These are phyloP conservation scores for Rhinoptilus africanus DNA, from an alignment of 2,113 vertebrate genomes.

Conservation along the genomic window DNA sequence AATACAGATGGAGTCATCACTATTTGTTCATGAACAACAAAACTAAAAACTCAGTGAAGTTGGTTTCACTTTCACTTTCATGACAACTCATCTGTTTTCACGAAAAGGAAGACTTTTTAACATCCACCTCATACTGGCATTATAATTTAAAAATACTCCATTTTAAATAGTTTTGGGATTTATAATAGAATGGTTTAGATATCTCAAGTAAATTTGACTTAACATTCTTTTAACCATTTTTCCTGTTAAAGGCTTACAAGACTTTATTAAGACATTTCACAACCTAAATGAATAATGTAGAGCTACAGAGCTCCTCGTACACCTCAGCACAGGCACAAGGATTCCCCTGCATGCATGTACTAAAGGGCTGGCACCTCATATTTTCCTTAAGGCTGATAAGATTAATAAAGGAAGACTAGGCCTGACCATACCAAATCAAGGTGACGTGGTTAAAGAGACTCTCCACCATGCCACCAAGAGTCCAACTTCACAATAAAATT, in stretches of 20 bases:
- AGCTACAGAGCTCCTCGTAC: background rate
- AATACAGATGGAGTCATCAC: background rate
- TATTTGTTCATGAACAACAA: background rate
- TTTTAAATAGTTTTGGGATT: background rate
- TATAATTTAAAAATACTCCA: background rate
- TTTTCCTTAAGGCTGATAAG: background rate
- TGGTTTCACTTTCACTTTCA: background rate
- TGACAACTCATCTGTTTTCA: background rate
- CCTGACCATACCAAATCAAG: background rate
- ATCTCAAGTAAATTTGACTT: background rate
- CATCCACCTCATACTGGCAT: background rate
- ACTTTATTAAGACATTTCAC: background rate
- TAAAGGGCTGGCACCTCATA: fast-evolving
- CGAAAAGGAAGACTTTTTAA: background rate
- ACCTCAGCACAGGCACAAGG: fast-evolving
- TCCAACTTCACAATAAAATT: background rate
- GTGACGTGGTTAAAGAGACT: fast-evolving
- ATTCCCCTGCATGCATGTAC: background rate
- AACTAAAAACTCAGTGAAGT: background rate
- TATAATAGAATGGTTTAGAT: background rate
- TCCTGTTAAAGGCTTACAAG: background rate
- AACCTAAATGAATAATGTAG: fast-evolving
- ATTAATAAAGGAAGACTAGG: background rate
- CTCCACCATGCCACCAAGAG: background rate
- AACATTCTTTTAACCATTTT: background rate